Evolutionary conservation across 2,888 invertebrate species (phyloP), one percentile per base, ranked within the genome.

Genomic region (Ochropleura leucogaster): DNA sequence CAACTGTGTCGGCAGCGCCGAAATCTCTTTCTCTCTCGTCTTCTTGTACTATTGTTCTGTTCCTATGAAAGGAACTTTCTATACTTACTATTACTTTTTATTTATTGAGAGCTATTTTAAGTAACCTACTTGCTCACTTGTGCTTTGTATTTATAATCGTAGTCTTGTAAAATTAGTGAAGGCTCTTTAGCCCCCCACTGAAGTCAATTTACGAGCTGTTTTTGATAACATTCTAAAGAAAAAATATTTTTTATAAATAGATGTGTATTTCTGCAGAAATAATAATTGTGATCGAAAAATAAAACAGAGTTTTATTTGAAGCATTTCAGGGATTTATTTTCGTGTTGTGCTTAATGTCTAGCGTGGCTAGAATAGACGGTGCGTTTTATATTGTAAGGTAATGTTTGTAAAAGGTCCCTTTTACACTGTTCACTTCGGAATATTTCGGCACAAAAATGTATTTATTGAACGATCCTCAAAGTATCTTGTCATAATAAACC

Each of bases 291-390:
- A 96, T 96, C 90, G 93, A 87, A 90, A 72, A 95, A 95, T 96
- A 95, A 96, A 96, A 96, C 96, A 95, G 95, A 96, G 96, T 96
- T 96, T 96, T 96, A 96, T 96, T 96, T 96, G 92, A 92, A 94
- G 94, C 94, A 94, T 95, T 95, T 96, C 94, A 94, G 94, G 95
- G 93, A 94, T 92, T 92, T 90, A 90, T 93, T 94, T 90, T 92
- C 91, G 94, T 92, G 94, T 95, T 93, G 95, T 95, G 96, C 94
- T 94, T 93, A 89, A 90, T 74, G 85, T 93, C 95, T 95, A 95
- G 96, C 96, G 92, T 92, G 95, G 96, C 96, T 96, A 95, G 95
- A 92, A 84, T 67, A 90, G 87, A 90, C 87, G 92, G 93, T 93
- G 94, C 94, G 93, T 90, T 91, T 85, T 90, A 89, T 90, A 89